Percentiles rank a stretch among this genome's conserved stretches.
Evolutionary conservation across 2,797 vertebrate genomes (phyloP).

Genomic region (Potorous gilbertii): DNA sequence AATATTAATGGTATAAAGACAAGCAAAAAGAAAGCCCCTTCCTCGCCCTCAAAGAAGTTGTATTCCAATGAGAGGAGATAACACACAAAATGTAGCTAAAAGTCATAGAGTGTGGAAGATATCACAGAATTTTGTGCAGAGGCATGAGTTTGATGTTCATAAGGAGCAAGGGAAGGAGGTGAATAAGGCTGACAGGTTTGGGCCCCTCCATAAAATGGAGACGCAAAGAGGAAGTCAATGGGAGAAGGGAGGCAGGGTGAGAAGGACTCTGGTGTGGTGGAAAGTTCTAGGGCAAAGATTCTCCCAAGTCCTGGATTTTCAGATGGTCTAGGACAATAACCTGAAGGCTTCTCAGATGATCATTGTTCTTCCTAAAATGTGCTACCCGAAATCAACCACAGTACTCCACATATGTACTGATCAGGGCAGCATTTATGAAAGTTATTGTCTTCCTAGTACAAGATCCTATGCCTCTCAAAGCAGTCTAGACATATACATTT

Average conservation of each 20-base stretch:
- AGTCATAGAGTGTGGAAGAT: no score
- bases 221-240: neutral
- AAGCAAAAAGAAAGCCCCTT: neutral
- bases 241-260: neutral
- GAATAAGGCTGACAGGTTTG: neutral
- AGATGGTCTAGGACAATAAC: neutral
- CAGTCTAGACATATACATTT: neutral
- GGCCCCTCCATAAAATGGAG: neutral
- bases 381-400: neutral
- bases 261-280: neutral
- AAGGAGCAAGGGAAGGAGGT: neutral
- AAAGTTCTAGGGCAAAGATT: neutral
- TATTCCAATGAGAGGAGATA: neutral
- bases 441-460: neutral
- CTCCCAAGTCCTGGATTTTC: neutral
- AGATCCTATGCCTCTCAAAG: neutral
- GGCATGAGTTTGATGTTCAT: no score
- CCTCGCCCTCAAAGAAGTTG: no score
- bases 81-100: no score
- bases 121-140: no score
- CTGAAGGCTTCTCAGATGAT: neutral
- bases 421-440: neutral
- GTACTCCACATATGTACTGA: neutral
- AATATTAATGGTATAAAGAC: neutral
- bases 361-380: neutral